These are phyloP conservation scores for human DNA, from an alignment of 2,113 vertebrate genomes.

Conservation along the genomic window DNA sequence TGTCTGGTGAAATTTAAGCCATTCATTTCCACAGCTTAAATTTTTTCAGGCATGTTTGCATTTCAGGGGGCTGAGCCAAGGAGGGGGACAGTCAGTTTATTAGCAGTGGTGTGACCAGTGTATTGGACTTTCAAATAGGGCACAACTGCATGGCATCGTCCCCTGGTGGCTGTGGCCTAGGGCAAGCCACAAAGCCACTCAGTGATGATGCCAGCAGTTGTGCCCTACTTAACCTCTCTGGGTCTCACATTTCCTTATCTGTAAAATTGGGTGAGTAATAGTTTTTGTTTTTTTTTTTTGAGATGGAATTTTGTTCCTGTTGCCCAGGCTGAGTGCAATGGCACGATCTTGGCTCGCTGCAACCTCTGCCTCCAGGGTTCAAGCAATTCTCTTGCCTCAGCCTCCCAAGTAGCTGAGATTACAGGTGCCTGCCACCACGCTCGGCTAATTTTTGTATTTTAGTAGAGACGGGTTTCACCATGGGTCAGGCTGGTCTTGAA, in stretches of 20 bases:
- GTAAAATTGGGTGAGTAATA: background rate
- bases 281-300: background rate
- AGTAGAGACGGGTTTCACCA: no score
- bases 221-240: background rate
- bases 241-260: background rate
- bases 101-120: background rate
- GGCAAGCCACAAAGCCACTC: background rate
- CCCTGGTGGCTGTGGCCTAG: background rate
- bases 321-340: no score
- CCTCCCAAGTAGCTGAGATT: no score
- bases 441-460: no score
- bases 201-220: no score
- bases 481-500: no score
- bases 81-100: background rate
- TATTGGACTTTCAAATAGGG: background rate
- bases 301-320: no score
- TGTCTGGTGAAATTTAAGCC: constrained; percentile 1
- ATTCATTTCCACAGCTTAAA: background rate
- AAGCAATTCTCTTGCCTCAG: no score
- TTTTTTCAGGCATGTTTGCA: constrained; percentile 37
- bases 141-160: background rate
- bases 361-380: no score
- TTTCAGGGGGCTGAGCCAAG: background rate
- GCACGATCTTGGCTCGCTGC: no score
- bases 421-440: no score